Percentiles rank a stretch among this genome's conserved stretches.
phyloP scores from a whole-genome alignment of 2,113 vertebrate genomes.

The Podocnemis expansa region DNA sequence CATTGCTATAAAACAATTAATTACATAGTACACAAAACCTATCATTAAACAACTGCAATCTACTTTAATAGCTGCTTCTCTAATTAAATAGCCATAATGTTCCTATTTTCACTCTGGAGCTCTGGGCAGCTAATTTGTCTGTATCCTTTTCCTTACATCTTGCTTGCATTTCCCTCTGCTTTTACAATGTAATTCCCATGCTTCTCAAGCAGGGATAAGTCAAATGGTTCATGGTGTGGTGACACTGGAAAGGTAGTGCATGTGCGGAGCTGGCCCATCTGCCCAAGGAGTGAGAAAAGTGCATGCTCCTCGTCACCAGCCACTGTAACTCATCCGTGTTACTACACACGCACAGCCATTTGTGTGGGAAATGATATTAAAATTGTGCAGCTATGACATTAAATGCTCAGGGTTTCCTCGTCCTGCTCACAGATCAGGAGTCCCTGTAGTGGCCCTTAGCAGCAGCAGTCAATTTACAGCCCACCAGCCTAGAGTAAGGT shows the following conservation, averaged over 20 bases:
- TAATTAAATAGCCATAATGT: background rate
- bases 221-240: background rate
- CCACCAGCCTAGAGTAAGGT: too few species aligned
- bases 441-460: too few species aligned
- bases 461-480: too few species aligned
- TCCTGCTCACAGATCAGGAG: too few species aligned
- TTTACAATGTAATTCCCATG: background rate
- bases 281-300: background rate
- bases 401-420: too few species aligned
- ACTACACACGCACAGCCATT: background rate
- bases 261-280: background rate
- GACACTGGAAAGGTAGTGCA: background rate
- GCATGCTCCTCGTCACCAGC: background rate
- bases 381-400: background rate
- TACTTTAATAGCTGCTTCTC: conserved; percentile 1
- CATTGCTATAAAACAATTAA: background rate
- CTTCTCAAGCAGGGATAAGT: background rate
- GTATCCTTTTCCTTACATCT: background rate
- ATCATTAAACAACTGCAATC: background rate
- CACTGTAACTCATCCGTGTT: background rate
- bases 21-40: background rate
- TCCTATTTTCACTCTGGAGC: background rate
- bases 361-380: background rate
- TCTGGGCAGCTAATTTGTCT: background rate
- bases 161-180: background rate